A percentile compares a stretch with the other conserved stretches of the same genome.
Evolutionary conservation across 2,888 invertebrate genomes (phyloP).

Genomic region (Synergus japonicus): DNA sequence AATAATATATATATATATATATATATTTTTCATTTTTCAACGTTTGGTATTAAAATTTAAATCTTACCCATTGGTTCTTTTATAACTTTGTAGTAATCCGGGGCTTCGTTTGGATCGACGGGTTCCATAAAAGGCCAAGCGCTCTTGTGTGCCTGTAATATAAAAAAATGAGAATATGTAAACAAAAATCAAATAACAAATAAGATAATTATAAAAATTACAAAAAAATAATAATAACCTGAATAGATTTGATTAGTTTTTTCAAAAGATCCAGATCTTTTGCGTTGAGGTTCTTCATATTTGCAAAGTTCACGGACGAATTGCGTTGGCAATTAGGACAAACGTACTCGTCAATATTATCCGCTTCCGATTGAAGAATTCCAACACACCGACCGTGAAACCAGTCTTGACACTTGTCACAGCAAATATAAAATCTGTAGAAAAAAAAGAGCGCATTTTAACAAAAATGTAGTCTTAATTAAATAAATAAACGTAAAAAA

Average conservation of each 20-base stretch:
- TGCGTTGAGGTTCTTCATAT: slow-evolving; percentile 89
- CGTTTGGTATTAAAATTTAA: slow-evolving; percentile 22
- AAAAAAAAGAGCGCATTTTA: neutral
- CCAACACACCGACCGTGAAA: slow-evolving; percentile 99
- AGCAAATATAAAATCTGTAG: slow-evolving; percentile 97
- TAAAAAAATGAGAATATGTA: slow-evolving; percentile 25
- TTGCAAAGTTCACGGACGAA: slow-evolving; percentile 92
- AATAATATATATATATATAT: too few species aligned
- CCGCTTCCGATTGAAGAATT: slow-evolving; percentile 94
- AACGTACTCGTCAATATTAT: slow-evolving; percentile 96
- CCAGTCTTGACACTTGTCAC: slow-evolving; percentile 99
- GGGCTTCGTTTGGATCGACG: slow-evolving; percentile 96
- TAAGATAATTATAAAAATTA: slow-evolving; percentile 13
- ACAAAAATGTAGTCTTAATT: neutral
- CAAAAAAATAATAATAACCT: slow-evolving; percentile 78
- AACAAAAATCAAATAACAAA: slow-evolving; percentile 28
- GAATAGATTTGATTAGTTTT: slow-evolving; percentile 92
- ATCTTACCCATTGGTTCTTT: slow-evolving; percentile 96
- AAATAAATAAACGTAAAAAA: neutral
- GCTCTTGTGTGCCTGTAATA: slow-evolving; percentile 90
- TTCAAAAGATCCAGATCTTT: slow-evolving; percentile 91
- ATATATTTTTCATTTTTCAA: neutral
- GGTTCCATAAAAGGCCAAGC: slow-evolving; percentile 99
- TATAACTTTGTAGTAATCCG: slow-evolving; percentile 97
- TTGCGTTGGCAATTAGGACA: slow-evolving; percentile 97